Evolutionary conservation across 2,113 vertebrate genomes (phyloP).

Genomic region (Pedetes capensis): DNA sequence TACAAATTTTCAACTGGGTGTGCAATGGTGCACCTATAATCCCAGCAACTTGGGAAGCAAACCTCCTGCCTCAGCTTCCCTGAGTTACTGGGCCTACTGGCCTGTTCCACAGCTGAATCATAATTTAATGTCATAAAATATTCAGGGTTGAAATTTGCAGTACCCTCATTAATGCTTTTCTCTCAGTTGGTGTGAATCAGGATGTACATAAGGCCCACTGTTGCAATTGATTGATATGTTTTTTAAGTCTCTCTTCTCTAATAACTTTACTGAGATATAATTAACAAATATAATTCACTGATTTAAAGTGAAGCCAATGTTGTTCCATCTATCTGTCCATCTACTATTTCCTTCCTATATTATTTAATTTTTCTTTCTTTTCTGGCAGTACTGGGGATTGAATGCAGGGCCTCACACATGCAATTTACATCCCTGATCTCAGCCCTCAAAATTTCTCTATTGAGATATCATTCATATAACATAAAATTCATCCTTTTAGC

Average conservation of each 20-base stretch:
- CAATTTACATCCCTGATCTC: too few relatives aligned
- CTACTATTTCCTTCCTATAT: neutral
- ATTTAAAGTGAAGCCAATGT: neutral
- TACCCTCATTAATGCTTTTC: neutral
- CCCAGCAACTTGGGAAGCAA: too few relatives aligned
- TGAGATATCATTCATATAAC: neutral
- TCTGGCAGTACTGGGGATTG: too few relatives aligned
- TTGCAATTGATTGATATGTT: neutral
- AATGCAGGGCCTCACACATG: too few relatives aligned
- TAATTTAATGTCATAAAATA: neutral
- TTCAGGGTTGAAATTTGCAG: neutral
- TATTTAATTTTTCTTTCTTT: neutral
- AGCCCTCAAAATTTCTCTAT: neutral
- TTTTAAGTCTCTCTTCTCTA: neutral
- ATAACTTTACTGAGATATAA: neutral
- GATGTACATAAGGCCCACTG: neutral
- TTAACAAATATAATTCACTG: too few relatives aligned
- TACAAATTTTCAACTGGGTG: too few relatives aligned
- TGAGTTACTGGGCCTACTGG: too few relatives aligned
- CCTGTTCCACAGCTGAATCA: too few relatives aligned
- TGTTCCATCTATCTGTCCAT: neutral
- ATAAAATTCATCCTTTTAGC: too few relatives aligned
- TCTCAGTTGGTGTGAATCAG: neutral
- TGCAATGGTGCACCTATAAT: too few relatives aligned
- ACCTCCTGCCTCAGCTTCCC: too few relatives aligned